Base-by-base conservation (phyloP, 2,113 vertebrate species). In the Marcusenius ussheri region DNA sequence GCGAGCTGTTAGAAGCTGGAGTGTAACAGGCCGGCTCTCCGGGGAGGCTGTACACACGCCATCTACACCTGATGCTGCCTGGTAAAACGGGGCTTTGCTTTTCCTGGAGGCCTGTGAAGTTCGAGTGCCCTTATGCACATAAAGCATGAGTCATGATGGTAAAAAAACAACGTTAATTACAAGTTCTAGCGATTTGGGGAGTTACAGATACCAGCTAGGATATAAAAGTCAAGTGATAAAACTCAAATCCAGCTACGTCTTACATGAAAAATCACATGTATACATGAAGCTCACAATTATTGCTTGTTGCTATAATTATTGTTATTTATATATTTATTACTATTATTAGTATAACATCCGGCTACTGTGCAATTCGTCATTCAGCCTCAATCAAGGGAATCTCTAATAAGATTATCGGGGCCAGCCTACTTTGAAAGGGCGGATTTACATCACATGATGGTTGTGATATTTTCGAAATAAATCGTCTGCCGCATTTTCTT, bases 51-150 rank as follows among this genome's bases (percentile, higher is more conserved):
- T 93, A 93, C 94, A 88, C 89, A 91, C 85, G 91, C 90, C 90
- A 89, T 91, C 92, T 93, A 90, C 88, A 89, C 91, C 93, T 91
- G 91, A 92, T 91, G 92, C 92, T 93, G 91, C 91, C 13, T 31
- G 91, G 92, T 93, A 92, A 93, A 91, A 91, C 19, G 74, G 83
- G 47, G 90, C 91, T 89, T 85, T 74, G 89, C 87, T 80, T 47
- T 45, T 84, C 45, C 83, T 19, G 9, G 3, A 46, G 45, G 42
- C 45, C 45, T 84, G 24, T 47, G 45, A 47, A 24, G 45, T 47
- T 11, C 21, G 10, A n/a, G 21, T n/a, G 83, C 13, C 15, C 74
- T 42, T 88, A 86, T 91, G 90, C 90, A 93, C 91, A 90, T 58
- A 58, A 27, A 19, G 35, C 35, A 80, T 19, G 35, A 39, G 17